Base-by-base conservation (phyloP, 2,888 invertebrate genomes). In the Ceraclea dissimilis region DNA sequence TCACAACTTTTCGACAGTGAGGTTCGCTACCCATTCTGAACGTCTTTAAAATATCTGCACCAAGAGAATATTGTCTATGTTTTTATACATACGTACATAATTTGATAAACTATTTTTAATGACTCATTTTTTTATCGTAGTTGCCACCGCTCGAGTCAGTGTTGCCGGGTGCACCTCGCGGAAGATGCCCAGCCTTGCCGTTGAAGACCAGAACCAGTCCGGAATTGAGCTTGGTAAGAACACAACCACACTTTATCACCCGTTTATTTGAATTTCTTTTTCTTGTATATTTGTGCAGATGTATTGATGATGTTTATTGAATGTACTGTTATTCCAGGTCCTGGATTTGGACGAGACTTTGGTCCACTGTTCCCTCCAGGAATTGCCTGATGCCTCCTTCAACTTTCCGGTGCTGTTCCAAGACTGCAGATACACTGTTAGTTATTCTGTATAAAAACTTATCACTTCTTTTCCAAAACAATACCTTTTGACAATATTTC, bases 381-480 rank as follows among this genome's bases (percentile, higher is more conserved):
- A 93, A 73, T 73, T 96, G 57, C 86, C 90, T 0, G 95, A 95
- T 69, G 94, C 95, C 0, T 89, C 92, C 65, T 92, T 96, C 72
- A 87, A 91, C 63, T 96, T 97, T 73, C 94, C 94, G 0, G 95
- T 96, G 33, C 78, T 86, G 31, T 95, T 93, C 73, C 91, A 96
- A 75, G 93, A 93, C 67, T 89, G 90, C 66, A 84, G 91, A 52
- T 96, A 96, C 70, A 89, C 88, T 20, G 89, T 83, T 22, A 79
- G 71, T 79, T n/a, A 17, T 47, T n/a, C n/a, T n/a, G n/a, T n/a
- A n/a, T n/a, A n/a, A n/a, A n/a, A n/a, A n/a, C n/a, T n/a, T n/a
- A n/a, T n/a, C n/a, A n/a, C 33, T 11, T 11, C 11, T 33, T 33
- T 10, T 10, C 11, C 33, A 33, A 10, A 33, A 10, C n/a, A 10